phyloP scores from a whole-genome alignment of 2,113 vertebrate species.

The Pterocles burchelli region DNA sequence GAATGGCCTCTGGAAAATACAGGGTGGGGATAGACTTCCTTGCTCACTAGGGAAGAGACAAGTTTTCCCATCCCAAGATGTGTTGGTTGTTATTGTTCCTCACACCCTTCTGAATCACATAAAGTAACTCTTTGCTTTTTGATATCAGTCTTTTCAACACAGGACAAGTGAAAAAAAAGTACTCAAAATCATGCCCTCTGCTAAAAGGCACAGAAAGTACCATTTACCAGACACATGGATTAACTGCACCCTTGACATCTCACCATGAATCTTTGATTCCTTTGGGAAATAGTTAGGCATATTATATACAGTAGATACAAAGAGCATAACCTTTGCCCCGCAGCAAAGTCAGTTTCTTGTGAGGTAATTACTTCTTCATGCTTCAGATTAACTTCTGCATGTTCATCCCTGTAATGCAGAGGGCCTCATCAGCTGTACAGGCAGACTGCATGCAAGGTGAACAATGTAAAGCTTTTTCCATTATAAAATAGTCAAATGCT shows the following conservation, averaged over 20 bases:
- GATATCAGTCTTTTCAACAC: constrained; percentile 16
- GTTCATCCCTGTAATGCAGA: not conserved
- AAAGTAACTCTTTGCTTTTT: not conserved
- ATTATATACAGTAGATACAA: not conserved
- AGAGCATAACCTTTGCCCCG: not conserved
- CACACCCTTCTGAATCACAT: constrained; percentile 39
- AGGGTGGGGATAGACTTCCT: constrained; percentile 67
- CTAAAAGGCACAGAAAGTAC: not conserved
- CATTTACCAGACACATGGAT: not conserved
- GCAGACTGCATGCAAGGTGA: not conserved
- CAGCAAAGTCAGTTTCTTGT: not conserved
- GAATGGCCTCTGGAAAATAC: constrained; percentile 48
- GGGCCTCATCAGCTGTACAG: not conserved
- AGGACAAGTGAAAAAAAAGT: not conserved
- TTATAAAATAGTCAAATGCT: not conserved
- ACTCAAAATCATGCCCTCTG: not conserved
- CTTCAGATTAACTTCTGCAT: not conserved
- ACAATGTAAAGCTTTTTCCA: not conserved
- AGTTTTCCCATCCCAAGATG: constrained; percentile 69
- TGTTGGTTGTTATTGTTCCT: constrained; percentile 48
- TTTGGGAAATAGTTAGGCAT: not conserved
- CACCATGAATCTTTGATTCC: not conserved
- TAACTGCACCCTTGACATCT: not conserved
- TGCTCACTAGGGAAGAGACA: constrained; percentile 53
- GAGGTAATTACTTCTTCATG: not conserved